These are phyloP conservation scores for Lepus oiostolus DNA, from an alignment of 2,797 vertebrate genomes.

Conservation along the genomic window DNA sequence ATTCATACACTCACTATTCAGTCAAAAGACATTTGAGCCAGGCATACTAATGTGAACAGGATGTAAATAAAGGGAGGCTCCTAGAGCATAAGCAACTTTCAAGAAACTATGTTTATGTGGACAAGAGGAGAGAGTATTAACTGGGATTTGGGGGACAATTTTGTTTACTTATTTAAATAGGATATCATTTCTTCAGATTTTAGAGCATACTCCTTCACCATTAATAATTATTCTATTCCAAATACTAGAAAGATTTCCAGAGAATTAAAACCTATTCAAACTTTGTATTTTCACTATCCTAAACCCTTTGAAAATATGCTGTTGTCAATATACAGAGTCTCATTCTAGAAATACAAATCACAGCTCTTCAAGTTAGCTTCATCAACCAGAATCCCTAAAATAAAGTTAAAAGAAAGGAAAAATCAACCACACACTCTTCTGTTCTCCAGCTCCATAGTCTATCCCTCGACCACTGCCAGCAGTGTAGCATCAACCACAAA, in stretches of 20 bases:
- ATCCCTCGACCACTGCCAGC: background rate
- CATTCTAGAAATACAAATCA: background rate
- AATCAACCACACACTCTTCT: background rate
- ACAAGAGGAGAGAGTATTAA: background rate
- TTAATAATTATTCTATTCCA: slow-evolving; percentile 29
- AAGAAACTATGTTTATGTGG: background rate
- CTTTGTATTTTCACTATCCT: background rate
- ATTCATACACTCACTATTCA: slow-evolving; percentile 29
- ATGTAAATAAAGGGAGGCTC: background rate
- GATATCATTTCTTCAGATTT: slow-evolving; percentile 14
- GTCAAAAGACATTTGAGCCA: background rate
- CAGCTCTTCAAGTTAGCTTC: background rate
- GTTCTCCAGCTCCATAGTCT: background rate
- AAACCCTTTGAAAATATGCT: background rate
- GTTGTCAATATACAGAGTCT: background rate
- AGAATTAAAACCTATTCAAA: background rate
- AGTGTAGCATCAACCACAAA: background rate
- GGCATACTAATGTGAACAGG: background rate
- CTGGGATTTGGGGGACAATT: background rate
- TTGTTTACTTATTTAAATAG: background rate
- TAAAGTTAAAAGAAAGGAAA: background rate
- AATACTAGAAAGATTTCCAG: background rate
- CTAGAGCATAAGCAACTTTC: background rate
- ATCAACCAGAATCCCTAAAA: background rate
- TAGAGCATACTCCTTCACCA: background rate